Percentiles rank a stretch among this genome's conserved stretches.
Conservation (phyloP, 2,888 invertebrate genomes). For the Spatulosminthurus flaviceps region DNA sequence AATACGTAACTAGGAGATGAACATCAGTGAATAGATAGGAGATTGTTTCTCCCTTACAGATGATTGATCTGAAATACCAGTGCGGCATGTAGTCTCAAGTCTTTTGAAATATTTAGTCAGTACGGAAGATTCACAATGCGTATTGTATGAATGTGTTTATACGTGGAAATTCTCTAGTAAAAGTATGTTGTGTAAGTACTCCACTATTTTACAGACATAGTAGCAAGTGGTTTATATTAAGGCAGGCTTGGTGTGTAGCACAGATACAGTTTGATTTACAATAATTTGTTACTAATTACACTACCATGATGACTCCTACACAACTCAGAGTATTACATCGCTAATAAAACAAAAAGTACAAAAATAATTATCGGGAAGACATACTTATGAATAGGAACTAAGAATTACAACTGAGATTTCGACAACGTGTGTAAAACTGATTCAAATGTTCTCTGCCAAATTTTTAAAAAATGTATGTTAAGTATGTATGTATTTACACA, state of each 20-base stretch:
- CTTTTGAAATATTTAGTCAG: conserved; percentile 4
- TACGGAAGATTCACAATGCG: neutral
- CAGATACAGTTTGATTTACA: neutral
- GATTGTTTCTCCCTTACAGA: neutral
- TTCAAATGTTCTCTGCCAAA: neutral
- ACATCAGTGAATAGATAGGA: conserved; percentile 9
- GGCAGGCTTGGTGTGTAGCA: conserved; percentile 8
- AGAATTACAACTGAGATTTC: conserved; percentile 34
- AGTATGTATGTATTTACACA: neutral
- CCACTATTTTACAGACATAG: conserved; percentile 8
- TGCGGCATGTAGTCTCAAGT: conserved; percentile 18
- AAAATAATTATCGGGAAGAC: conserved; percentile 34
- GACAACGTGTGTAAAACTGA: conserved; percentile 7
- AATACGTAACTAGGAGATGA: neutral
- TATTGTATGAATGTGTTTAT: neutral
- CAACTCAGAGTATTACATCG: conserved; percentile 23
- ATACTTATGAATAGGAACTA: conserved; percentile 32
- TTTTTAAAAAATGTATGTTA: neutral
- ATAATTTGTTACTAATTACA: conserved; percentile 1
- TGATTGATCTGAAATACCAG: conserved; percentile 14
- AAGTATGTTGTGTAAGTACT: neutral
- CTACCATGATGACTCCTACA: neutral
- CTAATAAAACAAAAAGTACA: conserved; percentile 23
- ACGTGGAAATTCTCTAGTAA: neutral
- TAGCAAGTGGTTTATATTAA: conserved; percentile 9